Evolutionary conservation across 2,113 vertebrate species (phyloP), one percentile per base, ranked within the genome.

Genomic region (Pungitius pungitius): DNA sequence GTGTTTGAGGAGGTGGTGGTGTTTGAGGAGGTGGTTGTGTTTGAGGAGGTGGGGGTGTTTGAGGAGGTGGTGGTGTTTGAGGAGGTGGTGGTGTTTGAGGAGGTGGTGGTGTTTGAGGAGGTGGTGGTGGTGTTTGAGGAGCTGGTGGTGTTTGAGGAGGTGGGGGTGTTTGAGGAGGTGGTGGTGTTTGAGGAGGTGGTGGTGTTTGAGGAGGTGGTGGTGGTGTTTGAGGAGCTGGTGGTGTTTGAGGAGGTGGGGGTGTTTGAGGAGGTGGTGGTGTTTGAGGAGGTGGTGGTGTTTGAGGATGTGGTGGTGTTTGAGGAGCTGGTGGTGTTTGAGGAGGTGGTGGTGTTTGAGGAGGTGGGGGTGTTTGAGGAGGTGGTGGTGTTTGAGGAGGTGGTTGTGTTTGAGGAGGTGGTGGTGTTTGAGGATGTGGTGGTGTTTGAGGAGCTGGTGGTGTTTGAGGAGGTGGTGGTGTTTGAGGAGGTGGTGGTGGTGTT

Each of bases 11-110:
- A 30, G 30, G 30, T 30, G 30, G 77, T 9, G 68, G 73, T 69
- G 80, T 69, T 54, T 73, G 68, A 62, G 80, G 69, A 72, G 75
- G 69, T 51, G 39, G 63, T n/a, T n/a, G n/a, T n/a, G n/a, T n/a
- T n/a, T n/a, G n/a, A n/a, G n/a, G n/a, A n/a, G n/a, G n/a, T n/a
- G n/a, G n/a, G n/a, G n/a, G n/a, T n/a, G n/a, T n/a, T n/a, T n/a
- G n/a, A 30, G 30, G 30, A 2, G 30, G 2, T 5, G 30, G 30
- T 30, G 30, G 30, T 30, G 30, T 30, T 30, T 30, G 30, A 30
- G 30, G 30, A 30, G 30, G 30, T 30, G 30, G 77, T 9, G 68
- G 73, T 69, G 80, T 69, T 54, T 73, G 68, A 62, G 80, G 69
- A 72, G 75, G 69, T 51, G 39, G 63, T n/a, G n/a, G n/a, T n/a